Evolutionary conservation across 2,888 invertebrate species (phyloP), one percentile per base, ranked within the genome.

Genomic region (Torymus auratus): DNA sequence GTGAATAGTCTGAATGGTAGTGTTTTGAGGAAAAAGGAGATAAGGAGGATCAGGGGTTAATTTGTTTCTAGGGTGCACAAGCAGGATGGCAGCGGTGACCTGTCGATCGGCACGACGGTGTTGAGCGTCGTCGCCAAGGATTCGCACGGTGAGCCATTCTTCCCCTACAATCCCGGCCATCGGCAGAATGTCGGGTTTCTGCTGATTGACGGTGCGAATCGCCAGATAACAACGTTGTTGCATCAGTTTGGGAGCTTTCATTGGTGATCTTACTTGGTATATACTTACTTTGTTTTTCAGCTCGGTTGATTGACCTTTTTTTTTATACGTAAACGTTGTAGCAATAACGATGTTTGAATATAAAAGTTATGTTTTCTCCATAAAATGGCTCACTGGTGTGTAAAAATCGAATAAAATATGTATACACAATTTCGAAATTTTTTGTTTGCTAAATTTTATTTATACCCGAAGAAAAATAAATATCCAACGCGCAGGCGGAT

Each of bases 101-200:
- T 91, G 12, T 82, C 83, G 20, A 86, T 91, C 53, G 85, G 86
- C 17, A 90, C 91, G 15, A 83, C 87, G 55, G 88, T 91, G 11
- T 77, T 91, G 14, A 83, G 89, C 85, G 87, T 91, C 53, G 83
- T 87, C 5, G 90, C 88, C 2, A 89, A 86, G 83, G 85, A 87
- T 82, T 65, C 62, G 3, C 84, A 82, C 23, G 86, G 83, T 2
- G 75, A 83, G 58, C 82, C 88, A n/a, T 90, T 88, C 70, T 91
- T 88, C 81, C 91, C 91, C 10, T 65, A 17, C 53, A 80, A 89
- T 78, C 82, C 88, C 4, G 82, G 80, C 52, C 84, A 89, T 20
- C 83, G 77, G n/a, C 91, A 88, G 88, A 93, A 93, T 90, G 86
- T 91, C 80, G 90, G 91, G 7, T 93, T 93, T 84, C 84, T 93